Evolutionary conservation across 2,888 invertebrate genomes (phyloP), one percentile per base, ranked within the genome.

Genomic region (Gymnoscelis rufifasciata): DNA sequence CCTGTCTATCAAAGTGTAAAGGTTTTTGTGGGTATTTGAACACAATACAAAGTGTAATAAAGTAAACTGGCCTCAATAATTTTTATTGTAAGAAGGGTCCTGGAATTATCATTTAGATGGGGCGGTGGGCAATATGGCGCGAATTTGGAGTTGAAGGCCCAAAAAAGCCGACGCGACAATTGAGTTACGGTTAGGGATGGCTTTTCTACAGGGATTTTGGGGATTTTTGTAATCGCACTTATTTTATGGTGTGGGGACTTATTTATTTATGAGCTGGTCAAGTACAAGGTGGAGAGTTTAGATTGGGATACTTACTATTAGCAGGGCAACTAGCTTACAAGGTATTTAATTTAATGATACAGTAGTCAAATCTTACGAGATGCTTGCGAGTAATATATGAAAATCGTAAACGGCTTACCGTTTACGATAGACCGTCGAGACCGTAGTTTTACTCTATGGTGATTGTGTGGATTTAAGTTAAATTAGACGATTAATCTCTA

Each of bases 91-190:
- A 83, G 78, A 68, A 77, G 82, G 77, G 72, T 74, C 75, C 77
- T 70, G 73, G 79, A 80, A 87, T 87, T 87, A 87, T 87, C 86
- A 87, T 87, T 87, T 86, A 87, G 83, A 87, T 87, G 80, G 86
- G 83, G 80, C 68, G 79, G 72, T 60, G 57, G 60, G 73, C 84
- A 86, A 83, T 86, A 83, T 82, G 83, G 83, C 81, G 78, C 68
- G 75, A 77, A 80, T 83, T 75, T 60, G 62, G 52, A 65, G 66
- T 65, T 60, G 59, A 63, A 59, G 69, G 64, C 64, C 63, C 57
- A 52, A 75, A 74, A 77, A 83, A 69, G 68, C 60, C 63, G 64
- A 68, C 69, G 67, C 68, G 67, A 66, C 77, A 69, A 78, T 79
- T 78, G 78, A 75, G 75, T 75, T 75, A 75, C 75, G 70, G 64